Percentiles rank a stretch among this genome's conserved stretches.
phyloP scores from a whole-genome alignment of 1,140 invertebrate genomes.

The Ostrea denselamellosa region DNA sequence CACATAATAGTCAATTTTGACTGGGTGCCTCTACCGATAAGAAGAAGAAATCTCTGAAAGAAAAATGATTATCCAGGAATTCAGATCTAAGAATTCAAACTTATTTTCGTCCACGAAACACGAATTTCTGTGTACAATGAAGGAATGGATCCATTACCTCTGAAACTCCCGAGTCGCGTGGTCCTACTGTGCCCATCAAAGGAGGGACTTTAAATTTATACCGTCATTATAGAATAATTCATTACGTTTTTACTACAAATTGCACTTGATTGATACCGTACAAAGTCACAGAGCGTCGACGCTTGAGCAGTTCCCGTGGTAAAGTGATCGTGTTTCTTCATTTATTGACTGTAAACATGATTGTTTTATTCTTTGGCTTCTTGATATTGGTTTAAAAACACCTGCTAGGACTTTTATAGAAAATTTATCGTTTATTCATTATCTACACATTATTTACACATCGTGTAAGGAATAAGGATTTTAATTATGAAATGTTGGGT shows the following conservation, averaged over 20 bases:
- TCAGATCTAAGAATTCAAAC: neutral
- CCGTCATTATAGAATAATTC: neutral
- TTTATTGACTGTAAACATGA: too few relatives aligned
- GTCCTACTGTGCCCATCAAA: neutral
- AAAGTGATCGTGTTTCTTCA: neutral
- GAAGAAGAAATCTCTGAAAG: neutral
- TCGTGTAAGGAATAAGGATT: too few relatives aligned
- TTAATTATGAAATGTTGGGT: too few relatives aligned
- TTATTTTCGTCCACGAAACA: neutral
- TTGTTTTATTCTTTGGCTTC: too few relatives aligned
- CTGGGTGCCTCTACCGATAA: neutral
- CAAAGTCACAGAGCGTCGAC: neutral
- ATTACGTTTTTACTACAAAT: neutral
- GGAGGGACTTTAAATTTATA: neutral
- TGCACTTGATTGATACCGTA: conserved; percentile 13
- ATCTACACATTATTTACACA: too few relatives aligned
- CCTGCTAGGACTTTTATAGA: too few relatives aligned
- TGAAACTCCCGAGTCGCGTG: neutral
- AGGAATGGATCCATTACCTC: neutral
- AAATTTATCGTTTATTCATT: too few relatives aligned
- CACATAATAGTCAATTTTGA: too few relatives aligned
- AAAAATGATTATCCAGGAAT: neutral
- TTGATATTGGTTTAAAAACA: too few relatives aligned
- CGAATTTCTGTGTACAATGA: neutral
- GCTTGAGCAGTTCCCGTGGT: neutral